These are phyloP conservation scores for Digitonthophagus gazella DNA, from an alignment of 2,888 invertebrate species.

Conservation along the genomic window DNA sequence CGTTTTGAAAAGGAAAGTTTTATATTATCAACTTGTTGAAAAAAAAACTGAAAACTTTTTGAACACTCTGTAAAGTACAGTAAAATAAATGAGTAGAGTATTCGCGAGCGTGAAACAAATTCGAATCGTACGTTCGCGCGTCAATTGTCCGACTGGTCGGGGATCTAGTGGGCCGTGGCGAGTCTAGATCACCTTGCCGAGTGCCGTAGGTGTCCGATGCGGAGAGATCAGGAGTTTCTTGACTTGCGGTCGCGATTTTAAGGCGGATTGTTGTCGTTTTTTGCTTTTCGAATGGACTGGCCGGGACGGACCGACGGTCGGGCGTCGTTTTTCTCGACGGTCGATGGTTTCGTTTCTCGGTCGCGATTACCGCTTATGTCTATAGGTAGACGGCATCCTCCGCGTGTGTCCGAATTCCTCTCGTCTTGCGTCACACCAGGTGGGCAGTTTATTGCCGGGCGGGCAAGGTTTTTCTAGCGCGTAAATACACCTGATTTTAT, in stretches of 20 bases:
- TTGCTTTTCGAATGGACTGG: neutral
- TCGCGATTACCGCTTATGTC: no score
- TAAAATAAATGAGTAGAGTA: no score
- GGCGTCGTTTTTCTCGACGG: no score
- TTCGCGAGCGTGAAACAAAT: constrained; percentile 6
- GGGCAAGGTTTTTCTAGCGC: no score
- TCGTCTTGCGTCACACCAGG: no score
- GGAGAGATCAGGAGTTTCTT: constrained; percentile 10
- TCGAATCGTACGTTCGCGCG: constrained; percentile 3
- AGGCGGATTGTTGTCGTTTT: neutral
- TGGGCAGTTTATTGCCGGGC: no score
- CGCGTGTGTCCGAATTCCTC: no score
- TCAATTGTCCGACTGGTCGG: constrained; percentile 12
- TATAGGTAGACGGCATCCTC: no score
- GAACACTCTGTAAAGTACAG: neutral
- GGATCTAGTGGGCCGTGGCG: constrained; percentile 17
- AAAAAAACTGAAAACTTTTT: neutral
- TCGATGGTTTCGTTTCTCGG: no score
- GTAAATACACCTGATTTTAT: no score
- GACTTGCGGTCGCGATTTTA: neutral
- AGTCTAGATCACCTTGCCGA: constrained; percentile 28
- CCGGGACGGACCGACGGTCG: no score
- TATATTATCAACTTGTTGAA: neutral
- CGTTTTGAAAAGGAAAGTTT: neutral
- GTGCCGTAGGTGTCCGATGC: constrained; percentile 26